Conservation (phyloP, 2,113 vertebrate genomes). For the Euleptes europaea region DNA sequence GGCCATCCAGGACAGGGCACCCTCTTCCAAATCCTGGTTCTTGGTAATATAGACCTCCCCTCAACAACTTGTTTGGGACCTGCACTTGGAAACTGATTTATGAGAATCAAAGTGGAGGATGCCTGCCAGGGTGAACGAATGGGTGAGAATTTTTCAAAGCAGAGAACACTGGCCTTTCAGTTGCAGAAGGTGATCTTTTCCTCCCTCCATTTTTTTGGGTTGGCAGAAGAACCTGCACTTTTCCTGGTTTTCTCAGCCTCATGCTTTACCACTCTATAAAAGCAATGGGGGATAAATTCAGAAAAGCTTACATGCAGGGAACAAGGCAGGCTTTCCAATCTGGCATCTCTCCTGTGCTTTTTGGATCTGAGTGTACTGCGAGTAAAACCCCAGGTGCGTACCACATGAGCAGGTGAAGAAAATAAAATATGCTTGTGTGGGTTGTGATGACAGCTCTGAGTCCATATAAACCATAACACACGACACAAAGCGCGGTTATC, state of each 20-base stretch:
- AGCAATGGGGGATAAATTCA: conserved; percentile 30
- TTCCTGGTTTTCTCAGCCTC: conserved; percentile 39
- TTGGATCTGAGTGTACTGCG: conserved; percentile 30
- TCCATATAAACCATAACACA: conserved; percentile 63
- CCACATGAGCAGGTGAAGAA: conserved; percentile 71
- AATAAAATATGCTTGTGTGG: conserved; percentile 71
- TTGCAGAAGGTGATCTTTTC: neutral
- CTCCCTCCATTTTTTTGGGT: neutral
- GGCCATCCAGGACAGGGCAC: no score
- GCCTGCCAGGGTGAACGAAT: neutral
- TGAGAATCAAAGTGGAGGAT: neutral
- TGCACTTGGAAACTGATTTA: neutral
- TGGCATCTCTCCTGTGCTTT: conserved; percentile 39
- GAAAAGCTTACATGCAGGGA: conserved; percentile 46
- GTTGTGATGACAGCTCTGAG: conserved; percentile 66
- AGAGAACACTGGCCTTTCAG: neutral
- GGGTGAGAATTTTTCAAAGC: neutral
- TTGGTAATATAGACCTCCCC: no score
- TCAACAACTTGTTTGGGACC: no score
- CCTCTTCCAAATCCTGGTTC: no score
- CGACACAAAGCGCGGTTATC: conserved; percentile 52
- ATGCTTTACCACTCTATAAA: conserved; percentile 60
- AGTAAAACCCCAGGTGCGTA: conserved; percentile 61
- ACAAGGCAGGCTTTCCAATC: conserved; percentile 46
- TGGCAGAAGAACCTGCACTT: conserved; percentile 33